Conservation (phyloP, 2,113 vertebrate genomes). For the Catharus minimus region DNA sequence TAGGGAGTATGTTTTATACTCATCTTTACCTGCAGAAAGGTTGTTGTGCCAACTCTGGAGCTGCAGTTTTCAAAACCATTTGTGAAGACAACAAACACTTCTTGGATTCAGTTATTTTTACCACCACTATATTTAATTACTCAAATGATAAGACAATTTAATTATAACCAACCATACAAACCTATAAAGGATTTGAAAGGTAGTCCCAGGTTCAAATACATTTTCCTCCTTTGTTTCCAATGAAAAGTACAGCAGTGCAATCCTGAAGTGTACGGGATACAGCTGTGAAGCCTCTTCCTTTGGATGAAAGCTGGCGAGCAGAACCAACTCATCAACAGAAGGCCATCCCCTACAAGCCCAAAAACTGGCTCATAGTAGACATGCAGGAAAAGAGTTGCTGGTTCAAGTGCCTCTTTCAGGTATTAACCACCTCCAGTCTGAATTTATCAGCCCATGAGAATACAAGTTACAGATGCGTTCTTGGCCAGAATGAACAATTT, state of each 20-base stretch:
- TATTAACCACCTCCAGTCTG: background rate
- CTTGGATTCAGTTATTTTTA: background rate
- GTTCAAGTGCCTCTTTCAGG: background rate
- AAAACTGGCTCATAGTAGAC: background rate
- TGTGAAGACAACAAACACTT: background rate
- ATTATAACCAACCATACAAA: background rate
- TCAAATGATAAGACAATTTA: background rate
- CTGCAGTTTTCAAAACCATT: constrained; percentile 10
- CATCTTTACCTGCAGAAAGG: background rate
- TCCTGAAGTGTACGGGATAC: background rate
- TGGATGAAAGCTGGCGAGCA: background rate
- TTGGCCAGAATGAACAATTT: background rate
- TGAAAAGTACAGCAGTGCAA: background rate
- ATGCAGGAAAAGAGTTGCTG: background rate
- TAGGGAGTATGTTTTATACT: background rate
- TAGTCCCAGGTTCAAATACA: background rate
- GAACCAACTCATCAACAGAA: background rate
- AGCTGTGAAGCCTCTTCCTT: background rate
- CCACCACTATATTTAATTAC: constrained; percentile 9
- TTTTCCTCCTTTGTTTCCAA: background rate
- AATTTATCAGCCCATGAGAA: background rate
- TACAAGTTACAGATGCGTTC: background rate
- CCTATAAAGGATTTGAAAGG: background rate
- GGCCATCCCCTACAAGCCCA: background rate
- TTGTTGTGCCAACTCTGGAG: background rate